A percentile compares a stretch with the other conserved stretches of the same genome.
phyloP scores from a whole-genome alignment of 2,797 vertebrate species.

The Pelodytes ibericus region DNA sequence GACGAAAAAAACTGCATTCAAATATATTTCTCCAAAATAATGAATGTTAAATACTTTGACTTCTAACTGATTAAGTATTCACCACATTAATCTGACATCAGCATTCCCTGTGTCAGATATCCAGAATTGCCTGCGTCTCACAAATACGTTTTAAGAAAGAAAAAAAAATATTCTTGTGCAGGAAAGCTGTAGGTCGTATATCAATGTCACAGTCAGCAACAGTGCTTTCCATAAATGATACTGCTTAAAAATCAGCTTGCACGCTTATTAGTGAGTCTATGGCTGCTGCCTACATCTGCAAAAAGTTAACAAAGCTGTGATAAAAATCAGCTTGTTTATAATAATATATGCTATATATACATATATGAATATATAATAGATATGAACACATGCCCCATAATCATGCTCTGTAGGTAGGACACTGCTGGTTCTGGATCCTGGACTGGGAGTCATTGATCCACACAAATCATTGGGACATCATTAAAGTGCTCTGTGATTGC shows the following conservation, averaged over 20 bases:
- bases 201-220: constrained; percentile 42
- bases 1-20: constrained; percentile 31
- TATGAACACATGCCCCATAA: too few species aligned
- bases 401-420: too few species aligned
- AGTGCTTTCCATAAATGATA: constrained; percentile 12
- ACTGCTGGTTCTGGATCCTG: too few species aligned
- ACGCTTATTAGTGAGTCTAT: not conserved
- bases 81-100: constrained; percentile 48
- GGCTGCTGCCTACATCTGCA: not conserved
- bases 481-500: too few species aligned
- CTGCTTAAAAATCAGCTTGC: constrained; percentile 12
- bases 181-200: constrained; percentile 35
- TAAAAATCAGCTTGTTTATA: too few species aligned
- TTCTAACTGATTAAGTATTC: constrained; percentile 43
- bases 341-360: too few species aligned
- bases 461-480: too few species aligned
- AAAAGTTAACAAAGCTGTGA: too few species aligned
- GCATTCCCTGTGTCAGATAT: constrained; percentile 36
- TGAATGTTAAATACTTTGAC: constrained; percentile 48
- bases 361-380: too few species aligned
- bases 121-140: constrained; percentile 33
- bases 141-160: not conserved
- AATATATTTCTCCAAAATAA: constrained; percentile 35
- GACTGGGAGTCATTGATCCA: too few species aligned
- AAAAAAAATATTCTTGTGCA: constrained; percentile 16